Conservation (phyloP, 2,888 invertebrate genomes). For the Dascillus cervinus region DNA sequence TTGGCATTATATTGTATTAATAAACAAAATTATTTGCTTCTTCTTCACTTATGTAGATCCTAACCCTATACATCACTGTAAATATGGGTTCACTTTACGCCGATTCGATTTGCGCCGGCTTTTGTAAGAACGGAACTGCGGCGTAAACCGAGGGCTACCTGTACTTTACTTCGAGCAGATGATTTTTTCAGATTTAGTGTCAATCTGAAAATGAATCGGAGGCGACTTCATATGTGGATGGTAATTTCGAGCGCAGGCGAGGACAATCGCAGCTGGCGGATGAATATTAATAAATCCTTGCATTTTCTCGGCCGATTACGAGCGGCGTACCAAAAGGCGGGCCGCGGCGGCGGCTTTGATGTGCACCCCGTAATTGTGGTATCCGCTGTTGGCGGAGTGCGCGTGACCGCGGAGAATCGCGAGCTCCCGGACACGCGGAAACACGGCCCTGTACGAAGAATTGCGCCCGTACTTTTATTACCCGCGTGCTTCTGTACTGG, state of each 20-base stretch:
- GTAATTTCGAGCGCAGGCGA: conserved; percentile 23
- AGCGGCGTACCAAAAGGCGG: conserved; percentile 20
- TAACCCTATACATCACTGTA: no score
- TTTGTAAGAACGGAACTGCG: no score
- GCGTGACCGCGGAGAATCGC: conserved; percentile 38
- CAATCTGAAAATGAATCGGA: no score
- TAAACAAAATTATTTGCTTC: no score
- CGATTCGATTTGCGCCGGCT: no score
- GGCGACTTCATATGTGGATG: no score
- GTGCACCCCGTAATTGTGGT: conserved; percentile 30
- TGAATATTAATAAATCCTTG: conserved; percentile 33
- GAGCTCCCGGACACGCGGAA: conserved; percentile 31
- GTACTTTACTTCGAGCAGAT: no score
- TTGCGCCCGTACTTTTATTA: conserved; percentile 12
- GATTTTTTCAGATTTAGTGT: no score
- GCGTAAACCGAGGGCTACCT: no score
- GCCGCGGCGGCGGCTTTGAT: conserved; percentile 27
- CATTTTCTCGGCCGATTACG: conserved; percentile 33
- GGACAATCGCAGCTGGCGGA: conserved; percentile 28
- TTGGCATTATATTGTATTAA: no score
- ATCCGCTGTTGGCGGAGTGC: conserved; percentile 33
- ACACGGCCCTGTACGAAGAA: conserved; percentile 13
- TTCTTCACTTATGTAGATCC: no score
- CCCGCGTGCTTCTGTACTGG: conserved; percentile 11
- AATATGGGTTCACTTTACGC: no score